These are phyloP conservation scores for Phenacoccus solenopsis DNA, from an alignment of 1,140 invertebrate species.

Conservation along the genomic window DNA sequence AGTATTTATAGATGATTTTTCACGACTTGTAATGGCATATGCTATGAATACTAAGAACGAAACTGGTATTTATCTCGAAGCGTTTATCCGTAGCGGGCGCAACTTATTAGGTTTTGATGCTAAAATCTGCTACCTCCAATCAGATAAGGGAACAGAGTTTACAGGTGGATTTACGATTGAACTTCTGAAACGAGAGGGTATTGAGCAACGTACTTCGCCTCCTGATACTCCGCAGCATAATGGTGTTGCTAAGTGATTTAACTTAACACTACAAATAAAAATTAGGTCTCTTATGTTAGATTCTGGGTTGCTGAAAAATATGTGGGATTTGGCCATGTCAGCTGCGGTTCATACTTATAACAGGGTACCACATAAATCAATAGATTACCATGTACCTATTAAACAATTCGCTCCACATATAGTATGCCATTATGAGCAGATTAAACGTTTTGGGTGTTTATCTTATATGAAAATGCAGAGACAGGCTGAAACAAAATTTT, in stretches of 20 bases:
- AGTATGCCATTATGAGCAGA: too few relatives aligned
- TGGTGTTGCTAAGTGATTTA: conserved; percentile 34
- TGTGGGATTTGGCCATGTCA: too few relatives aligned
- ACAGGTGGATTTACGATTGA: neutral
- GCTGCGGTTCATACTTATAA: too few relatives aligned
- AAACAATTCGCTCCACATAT: too few relatives aligned
- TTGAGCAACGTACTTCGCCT: neutral
- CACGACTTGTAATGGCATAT: neutral
- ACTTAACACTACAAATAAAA: conserved; percentile 29
- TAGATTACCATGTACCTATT: too few relatives aligned
- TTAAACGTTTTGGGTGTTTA: too few relatives aligned
- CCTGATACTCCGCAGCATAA: too few relatives aligned
- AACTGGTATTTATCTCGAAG: neutral
- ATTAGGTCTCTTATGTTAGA: neutral
- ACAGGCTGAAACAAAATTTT: too few relatives aligned
- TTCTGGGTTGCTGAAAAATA: too few relatives aligned
- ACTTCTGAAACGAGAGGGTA: neutral
- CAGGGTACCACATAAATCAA: too few relatives aligned
- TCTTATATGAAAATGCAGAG: too few relatives aligned
- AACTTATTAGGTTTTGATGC: neutral
- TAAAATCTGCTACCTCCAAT: neutral
- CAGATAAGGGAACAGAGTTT: neutral
- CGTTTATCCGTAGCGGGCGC: neutral
- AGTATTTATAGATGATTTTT: neutral
- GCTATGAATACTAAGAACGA: neutral